Evolutionary conservation across 2,113 vertebrate genomes (phyloP), one percentile per base, ranked within the genome.

Genomic region (Turdus rufiventris): DNA sequence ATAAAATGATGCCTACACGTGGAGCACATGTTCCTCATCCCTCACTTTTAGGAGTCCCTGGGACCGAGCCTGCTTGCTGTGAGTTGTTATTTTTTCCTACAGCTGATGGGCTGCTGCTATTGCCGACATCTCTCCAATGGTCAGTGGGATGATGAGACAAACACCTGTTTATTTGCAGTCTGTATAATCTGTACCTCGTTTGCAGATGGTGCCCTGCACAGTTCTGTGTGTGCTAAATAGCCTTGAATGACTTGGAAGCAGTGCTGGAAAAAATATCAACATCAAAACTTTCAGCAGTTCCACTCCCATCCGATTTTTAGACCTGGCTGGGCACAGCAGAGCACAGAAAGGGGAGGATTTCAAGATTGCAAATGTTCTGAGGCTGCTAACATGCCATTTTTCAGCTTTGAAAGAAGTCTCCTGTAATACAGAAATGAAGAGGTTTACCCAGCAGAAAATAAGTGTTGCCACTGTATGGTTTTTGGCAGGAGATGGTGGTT

Each of bases 401-500:
- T 94, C 63, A 95, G 56, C 73, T 93, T 25, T 61, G 67, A 72
- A 87, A 91, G 58, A 36, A 81, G 14, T 34, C 13, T 24, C 62
- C 60, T 42, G 16, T 78, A 92, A 86, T 61, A 34, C 16, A 85
- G 54, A 43, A 93, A 87, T 62, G 31, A 88, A 90, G 38, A 2
- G 8, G 43, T 74, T 89, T 96, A 72, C 42, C 67, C 47, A 89
- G 58, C n/a, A 79, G 70, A 95, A 92, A 83, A n/a, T 63, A 78
- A 85, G 19, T 33, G 34, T 72, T 73, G 31, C 63, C 54, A 25
- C 58, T 91, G 93, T 45, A 88, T 80, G 84, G 76, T 42, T 89
- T 96, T 81, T 87, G 91, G 57, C 89, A 93, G 73, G 45, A 48
- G 90, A 34, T 56, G 43, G 34, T 58, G 34, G 94, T 94, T 96